These are phyloP conservation scores for Crotalus viridis DNA, from an alignment of 2,113 vertebrate genomes.

Conservation along the genomic window DNA sequence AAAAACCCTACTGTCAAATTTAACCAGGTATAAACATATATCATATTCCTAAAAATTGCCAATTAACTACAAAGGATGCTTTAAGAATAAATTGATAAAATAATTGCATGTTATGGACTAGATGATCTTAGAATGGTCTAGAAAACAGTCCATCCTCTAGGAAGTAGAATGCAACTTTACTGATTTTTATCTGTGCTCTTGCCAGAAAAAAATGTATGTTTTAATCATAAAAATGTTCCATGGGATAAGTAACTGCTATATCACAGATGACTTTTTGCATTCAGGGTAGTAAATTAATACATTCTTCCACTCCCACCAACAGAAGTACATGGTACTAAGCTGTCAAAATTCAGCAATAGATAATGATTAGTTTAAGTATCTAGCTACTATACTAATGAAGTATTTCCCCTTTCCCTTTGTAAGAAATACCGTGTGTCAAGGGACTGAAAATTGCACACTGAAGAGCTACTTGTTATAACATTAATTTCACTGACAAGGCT, in stretches of 20 bases:
- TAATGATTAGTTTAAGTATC: conserved; percentile 5
- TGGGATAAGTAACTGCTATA: not conserved
- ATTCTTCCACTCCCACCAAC: not conserved
- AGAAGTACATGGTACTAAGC: not conserved
- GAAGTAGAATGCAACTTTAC: not conserved
- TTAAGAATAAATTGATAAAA: not conserved
- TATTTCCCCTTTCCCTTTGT: not conserved
- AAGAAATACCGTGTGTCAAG: not conserved
- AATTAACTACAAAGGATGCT: not conserved
- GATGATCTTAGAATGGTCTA: not conserved
- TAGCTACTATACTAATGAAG: not conserved
- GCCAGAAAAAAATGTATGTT: not conserved
- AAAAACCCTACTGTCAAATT: not conserved
- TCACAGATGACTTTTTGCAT: not conserved
- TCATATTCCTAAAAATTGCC: not conserved
- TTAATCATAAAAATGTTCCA: not conserved
- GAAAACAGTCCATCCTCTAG: not conserved
- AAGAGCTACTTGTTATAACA: not conserved
- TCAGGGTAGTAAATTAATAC: not conserved
- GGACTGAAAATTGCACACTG: not conserved
- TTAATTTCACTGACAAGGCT: not conserved
- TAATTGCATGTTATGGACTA: not conserved
- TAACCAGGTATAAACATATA: not conserved
- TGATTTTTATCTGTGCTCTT: not conserved
- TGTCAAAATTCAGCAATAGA: not conserved